phyloP scores from a whole-genome alignment of 2,113 vertebrate genomes.

The Carassius auratus region DNA sequence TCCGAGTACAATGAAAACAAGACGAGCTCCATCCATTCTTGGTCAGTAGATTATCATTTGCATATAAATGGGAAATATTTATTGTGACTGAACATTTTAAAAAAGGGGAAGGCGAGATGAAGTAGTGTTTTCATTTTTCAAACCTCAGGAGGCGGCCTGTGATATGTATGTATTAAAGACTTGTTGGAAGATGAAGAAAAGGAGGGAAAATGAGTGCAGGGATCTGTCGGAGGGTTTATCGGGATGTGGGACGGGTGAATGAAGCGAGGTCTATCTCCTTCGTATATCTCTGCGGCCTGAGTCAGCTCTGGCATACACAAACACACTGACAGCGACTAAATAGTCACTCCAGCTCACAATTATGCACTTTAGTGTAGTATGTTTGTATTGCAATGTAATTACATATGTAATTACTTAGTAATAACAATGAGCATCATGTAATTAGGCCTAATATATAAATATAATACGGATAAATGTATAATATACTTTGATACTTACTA shows the following conservation, averaged over 20 bases:
- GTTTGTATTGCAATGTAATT: neutral
- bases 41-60: constrained; percentile 83
- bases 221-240: constrained; percentile 48
- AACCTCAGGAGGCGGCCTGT: constrained; percentile 69
- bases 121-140: constrained; percentile 79
- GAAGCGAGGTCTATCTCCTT: constrained; percentile 16
- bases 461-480: too few species aligned
- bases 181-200: constrained; percentile 20
- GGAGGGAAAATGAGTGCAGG: neutral
- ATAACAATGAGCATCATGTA: neutral
- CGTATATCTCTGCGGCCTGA: constrained; percentile 6
- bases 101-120: constrained; percentile 55
- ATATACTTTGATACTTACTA: too few species aligned
- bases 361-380: neutral
- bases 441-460: neutral
- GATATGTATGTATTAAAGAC: constrained; percentile 48
- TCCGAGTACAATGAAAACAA: constrained; percentile 74
- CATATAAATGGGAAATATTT: constrained; percentile 85
- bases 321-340: neutral
- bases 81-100: constrained; percentile 72
- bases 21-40: constrained; percentile 77
- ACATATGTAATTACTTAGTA: neutral
- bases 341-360: neutral
- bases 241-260: constrained; percentile 22
- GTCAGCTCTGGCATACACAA: constrained; percentile 1